Base-by-base conservation (phyloP, 2,113 vertebrate species). In the Colinus virginianus region DNA sequence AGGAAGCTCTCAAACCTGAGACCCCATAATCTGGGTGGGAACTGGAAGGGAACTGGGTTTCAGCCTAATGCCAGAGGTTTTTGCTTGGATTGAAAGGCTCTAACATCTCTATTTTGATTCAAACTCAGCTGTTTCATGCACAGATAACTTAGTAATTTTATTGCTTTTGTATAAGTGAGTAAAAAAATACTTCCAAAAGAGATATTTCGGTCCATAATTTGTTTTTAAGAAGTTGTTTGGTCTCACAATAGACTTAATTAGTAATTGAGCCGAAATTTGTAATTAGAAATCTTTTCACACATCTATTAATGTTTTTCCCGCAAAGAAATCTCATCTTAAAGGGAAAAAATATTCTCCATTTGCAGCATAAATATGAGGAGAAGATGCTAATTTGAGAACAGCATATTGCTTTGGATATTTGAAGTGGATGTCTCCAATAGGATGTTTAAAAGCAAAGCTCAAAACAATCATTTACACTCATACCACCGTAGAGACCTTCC, bases 221-320 rank as follows among this genome's bases (percentile, higher is more conserved):
- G 80, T 96, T 97, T 95, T 85, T 90, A 88, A 89, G 28, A 93
- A 92, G 64, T 91, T 94, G 17, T 77, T 93, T 92, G 40, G 64
- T 74, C 84, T 88, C 74, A 95, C 91, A 95, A 96, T 95, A 91
- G 87, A 59, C 49, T 87, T 95, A 94, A 96, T 97, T 92, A 96
- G 93, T 62, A 95, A 95, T 90, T 95, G 83, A 94, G 85, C 13
- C 11, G 26, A 94, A 96, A 74, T 85, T 97, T 90, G 91, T 91
- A 96, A 96, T 96, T 96, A 96, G 91, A 94, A 93, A 86, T 95
- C 88, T 92, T 95, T 93, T 95, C 91, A 94, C 66, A 78, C 6
- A 42, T 72, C 90, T 94, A 88, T 93, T 93, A 95, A 91, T 96
- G 91, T 58, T 88, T 91, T 84, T 90, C 76, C 85, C 91, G 66